Conservation (phyloP, 1,140 invertebrate genomes). For the Aradophagus sp. region DNA sequence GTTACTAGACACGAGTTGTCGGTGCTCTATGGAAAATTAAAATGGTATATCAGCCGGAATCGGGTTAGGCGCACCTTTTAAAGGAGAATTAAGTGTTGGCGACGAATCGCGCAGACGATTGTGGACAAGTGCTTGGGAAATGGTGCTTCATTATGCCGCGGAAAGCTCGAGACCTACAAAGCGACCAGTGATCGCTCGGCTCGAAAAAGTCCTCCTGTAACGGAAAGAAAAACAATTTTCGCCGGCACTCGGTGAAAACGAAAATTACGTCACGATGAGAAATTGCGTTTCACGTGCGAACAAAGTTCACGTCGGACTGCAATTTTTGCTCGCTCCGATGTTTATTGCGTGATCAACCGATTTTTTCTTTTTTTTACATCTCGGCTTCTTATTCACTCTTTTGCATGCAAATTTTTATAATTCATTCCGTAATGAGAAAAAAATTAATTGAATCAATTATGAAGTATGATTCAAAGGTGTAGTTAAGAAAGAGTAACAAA, state of each 20-base stretch:
- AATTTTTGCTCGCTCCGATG: slow-evolving; percentile 15
- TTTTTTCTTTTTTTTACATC: slow-evolving; percentile 24
- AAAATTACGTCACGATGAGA: slow-evolving; percentile 46
- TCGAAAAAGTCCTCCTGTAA: slow-evolving; percentile 8
- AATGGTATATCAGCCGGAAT: slow-evolving; percentile 71
- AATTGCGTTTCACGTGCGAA: slow-evolving; percentile 24
- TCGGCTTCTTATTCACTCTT: no score
- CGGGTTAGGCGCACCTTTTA: slow-evolving; percentile 62
- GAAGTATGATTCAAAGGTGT: no score
- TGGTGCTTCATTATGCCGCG: background rate
- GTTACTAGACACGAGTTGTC: slow-evolving; percentile 65
- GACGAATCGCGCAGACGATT: slow-evolving; percentile 20
- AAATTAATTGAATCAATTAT: no score
- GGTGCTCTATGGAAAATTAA: slow-evolving; percentile 70
- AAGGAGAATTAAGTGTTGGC: slow-evolving; percentile 60
- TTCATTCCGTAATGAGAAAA: no score
- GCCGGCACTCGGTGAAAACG: slow-evolving; percentile 3
- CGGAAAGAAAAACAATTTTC: no score
- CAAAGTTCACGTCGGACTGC: slow-evolving; percentile 14
- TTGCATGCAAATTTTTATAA: no score
- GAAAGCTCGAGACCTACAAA: no score
- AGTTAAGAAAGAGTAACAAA: no score
- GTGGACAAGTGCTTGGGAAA: background rate
- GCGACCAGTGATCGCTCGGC: background rate
- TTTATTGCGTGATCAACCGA: slow-evolving; percentile 16